Evolutionary conservation across 2,888 invertebrate genomes (phyloP).

Genomic region (Phrixothrix hirtus): DNA sequence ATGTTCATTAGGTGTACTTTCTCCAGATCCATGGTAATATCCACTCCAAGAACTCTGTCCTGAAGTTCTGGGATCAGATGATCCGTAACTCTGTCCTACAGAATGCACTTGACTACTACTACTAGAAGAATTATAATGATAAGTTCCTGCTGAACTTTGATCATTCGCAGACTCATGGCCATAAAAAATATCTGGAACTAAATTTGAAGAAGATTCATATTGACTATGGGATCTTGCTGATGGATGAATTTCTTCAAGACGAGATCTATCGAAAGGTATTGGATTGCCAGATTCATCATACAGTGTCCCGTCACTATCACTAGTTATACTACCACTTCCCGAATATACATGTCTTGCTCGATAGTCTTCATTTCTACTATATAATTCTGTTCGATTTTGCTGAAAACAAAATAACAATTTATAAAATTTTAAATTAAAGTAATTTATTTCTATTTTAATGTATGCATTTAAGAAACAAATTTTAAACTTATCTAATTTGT

Average conservation of each 20-base stretch:
- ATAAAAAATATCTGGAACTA: no score
- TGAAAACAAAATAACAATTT: slow-evolving; percentile 36
- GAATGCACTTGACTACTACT: no score
- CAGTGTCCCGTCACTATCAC: not conserved
- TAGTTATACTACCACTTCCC: not conserved
- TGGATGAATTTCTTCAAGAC: no score
- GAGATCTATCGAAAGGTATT: slow-evolving; percentile 5
- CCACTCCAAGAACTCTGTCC: not conserved
- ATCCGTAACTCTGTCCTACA: not conserved
- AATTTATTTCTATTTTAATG: no score
- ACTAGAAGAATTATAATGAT: not conserved
- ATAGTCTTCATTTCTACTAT: slow-evolving; percentile 26
- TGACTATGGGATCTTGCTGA: not conserved
- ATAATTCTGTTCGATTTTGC: slow-evolving; percentile 41
- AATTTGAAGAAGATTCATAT: not conserved
- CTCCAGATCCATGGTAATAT: not conserved
- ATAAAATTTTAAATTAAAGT: slow-evolving; percentile 9
- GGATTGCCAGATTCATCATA: slow-evolving; percentile 6
- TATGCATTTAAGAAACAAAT: no score
- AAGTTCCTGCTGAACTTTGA: not conserved
- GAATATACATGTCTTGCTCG: slow-evolving; percentile 13
- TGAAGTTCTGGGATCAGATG: not conserved
- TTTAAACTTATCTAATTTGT: no score
- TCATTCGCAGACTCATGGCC: not conserved
- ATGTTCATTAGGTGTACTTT: not conserved